Conservation (phyloP, 2,797 vertebrate genomes). For the Mormyrus proboscirostris region DNA sequence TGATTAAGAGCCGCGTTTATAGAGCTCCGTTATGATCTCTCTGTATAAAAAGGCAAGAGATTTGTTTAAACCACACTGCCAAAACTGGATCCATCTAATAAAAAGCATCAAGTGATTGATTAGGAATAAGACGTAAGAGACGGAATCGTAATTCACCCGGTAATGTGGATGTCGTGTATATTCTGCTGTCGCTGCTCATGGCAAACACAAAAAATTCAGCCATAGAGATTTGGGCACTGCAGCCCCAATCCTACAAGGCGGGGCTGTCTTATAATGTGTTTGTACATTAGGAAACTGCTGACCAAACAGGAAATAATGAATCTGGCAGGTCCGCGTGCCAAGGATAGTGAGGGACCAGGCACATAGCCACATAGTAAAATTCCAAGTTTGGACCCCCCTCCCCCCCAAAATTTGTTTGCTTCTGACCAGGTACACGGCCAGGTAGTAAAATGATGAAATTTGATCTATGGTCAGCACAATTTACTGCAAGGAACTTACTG, state of each 20-base stretch:
- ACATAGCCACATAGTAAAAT: not conserved
- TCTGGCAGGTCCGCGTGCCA: not conserved
- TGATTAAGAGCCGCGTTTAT: not conserved
- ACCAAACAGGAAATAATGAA: not conserved
- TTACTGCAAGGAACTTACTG: not conserved
- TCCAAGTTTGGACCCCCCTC: not conserved
- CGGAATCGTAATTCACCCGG: not conserved
- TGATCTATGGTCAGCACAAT: not conserved
- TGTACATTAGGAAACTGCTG: not conserved
- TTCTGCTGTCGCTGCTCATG: not conserved
- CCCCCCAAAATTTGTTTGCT: not conserved
- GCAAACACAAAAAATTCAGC: not conserved
- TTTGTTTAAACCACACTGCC: not conserved
- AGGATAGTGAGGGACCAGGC: not conserved
- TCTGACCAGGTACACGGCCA: not conserved
- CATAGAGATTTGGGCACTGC: not conserved
- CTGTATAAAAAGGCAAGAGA: not conserved
- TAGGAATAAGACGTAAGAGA: not conserved
- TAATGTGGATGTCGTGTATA: not conserved
- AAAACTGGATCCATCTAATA: not conserved
- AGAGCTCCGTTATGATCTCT: not conserved
- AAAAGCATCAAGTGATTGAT: slow-evolving; percentile 1
- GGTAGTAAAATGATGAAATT: not conserved
- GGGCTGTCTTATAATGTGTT: not conserved
- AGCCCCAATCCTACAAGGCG: not conserved